Conservation (phyloP, 1,140 invertebrate species). For the Augochlora pura region DNA sequence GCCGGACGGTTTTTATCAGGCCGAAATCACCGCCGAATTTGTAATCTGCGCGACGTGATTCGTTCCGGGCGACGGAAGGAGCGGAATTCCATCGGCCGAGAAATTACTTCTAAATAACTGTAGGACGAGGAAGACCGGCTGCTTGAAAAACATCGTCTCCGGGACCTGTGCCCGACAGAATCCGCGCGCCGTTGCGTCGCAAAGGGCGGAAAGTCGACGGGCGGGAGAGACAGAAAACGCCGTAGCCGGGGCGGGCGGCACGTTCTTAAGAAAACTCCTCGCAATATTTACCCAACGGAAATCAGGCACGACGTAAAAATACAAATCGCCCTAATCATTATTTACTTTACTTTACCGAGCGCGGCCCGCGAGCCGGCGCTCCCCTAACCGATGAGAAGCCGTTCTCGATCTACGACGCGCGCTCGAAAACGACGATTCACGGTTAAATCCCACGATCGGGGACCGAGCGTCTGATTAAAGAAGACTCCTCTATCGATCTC, state of each 20-base stretch:
- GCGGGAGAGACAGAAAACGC: conserved; percentile 36
- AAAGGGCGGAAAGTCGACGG: conserved; percentile 22
- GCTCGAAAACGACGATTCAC: conserved; percentile 53
- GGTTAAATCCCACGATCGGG: conserved; percentile 37
- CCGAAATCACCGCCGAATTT: no score
- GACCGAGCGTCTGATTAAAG: conserved; percentile 68
- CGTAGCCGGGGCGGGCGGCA: conserved; percentile 8
- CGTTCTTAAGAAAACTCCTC: conserved; percentile 74
- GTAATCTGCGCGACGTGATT: not conserved
- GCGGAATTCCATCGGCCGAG: not conserved
- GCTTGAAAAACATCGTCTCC: not conserved
- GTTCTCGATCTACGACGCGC: conserved; percentile 60
- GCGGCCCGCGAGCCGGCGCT: conserved; percentile 33
- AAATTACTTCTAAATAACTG: conserved; percentile 22
- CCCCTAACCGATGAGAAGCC: conserved; percentile 36
- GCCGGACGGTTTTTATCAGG: no score
- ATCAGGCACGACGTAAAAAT: conserved; percentile 76
- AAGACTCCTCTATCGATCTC: conserved; percentile 50
- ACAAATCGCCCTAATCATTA: conserved; percentile 77
- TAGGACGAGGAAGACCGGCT: not conserved
- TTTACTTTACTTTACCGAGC: conserved; percentile 72
- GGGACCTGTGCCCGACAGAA: not conserved
- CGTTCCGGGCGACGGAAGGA: not conserved
- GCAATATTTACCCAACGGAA: conserved; percentile 75
- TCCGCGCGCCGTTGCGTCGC: conserved; percentile 21